Conservation (phyloP, 2,797 vertebrate genomes). For the Hypotaenidia okinawae region DNA sequence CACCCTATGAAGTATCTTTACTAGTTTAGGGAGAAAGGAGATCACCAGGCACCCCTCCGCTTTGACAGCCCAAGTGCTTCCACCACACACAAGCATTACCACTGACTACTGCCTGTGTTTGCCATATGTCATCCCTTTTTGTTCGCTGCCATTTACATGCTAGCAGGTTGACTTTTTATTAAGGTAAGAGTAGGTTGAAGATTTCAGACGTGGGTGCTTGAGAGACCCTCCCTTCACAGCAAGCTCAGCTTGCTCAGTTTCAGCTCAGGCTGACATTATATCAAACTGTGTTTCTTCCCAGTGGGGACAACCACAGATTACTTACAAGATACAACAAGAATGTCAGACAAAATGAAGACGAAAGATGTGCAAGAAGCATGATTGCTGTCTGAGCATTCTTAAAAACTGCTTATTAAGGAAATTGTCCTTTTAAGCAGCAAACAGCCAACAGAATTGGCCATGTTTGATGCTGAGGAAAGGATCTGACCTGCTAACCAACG, state of each 20-base stretch:
- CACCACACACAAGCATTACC: not conserved
- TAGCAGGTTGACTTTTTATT: constrained; percentile 40
- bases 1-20: not conserved
- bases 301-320: constrained; percentile 39
- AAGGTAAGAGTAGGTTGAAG: constrained; percentile 2
- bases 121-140: not conserved
- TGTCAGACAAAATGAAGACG: constrained; percentile 29
- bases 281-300: constrained; percentile 7
- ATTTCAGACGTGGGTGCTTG: not conserved
- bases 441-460: not conserved
- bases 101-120: not conserved
- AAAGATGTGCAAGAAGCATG: not conserved
- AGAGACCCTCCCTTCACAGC: not conserved
- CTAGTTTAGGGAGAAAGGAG: not conserved
- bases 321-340: constrained; percentile 18
- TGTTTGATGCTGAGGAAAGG: not conserved
- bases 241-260: not conserved
- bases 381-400: constrained; percentile 29
- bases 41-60: not conserved
- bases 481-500: not conserved
- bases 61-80: not conserved
- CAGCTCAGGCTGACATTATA: constrained; percentile 16
- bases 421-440: not conserved
- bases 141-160: not conserved
- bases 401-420: constrained; percentile 32